Evolutionary conservation across 2,113 vertebrate genomes (phyloP), one percentile per base, ranked within the genome.

Genomic region (Microtus richardsoni): DNA sequence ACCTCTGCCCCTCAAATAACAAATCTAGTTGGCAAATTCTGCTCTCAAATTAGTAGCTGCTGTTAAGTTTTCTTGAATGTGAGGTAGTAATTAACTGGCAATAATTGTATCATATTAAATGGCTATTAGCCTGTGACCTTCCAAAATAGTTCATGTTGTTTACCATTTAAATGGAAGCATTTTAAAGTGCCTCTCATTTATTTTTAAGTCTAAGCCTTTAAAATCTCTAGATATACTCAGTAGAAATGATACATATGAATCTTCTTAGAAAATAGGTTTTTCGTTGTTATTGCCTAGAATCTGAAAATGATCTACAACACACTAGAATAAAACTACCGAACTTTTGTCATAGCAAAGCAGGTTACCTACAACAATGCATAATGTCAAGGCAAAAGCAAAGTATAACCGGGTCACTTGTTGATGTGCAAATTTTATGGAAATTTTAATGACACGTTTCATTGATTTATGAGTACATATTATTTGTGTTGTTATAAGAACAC

Each of bases 371-470:
- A 96, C 41, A 96, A 71, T 75, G 24, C 83, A 93, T 19, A 92
- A 77, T 89, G 79, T 33, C 36, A 93, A 95, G 30, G 54, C 33
- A 71, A 62, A 91, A 93, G 9, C 47, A 79, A 85, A 78, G 21
- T 71, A 80, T 93, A 97, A 78, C 84, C 93, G 49, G 44, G 36
- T 96, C 87, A 90, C 96, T 96, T 94, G 84, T 66, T 94, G n/a
- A 95, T 96, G 30, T 95, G 90, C 60, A 94, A 68, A 96, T 96
- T 96, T 96, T 95, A 82, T 96, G 71, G 73, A 96, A 93, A 96
- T 94, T 88, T 93, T 94, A 96, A 93, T 92, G 88, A 91, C 47
- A 95, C 7, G 91, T 93, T 91, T 96, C 93, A 95, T 97, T 54
- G 24, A 92, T 95, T 96, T 94, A 88, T 85, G 91, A 93, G 44